Evolutionary conservation across 2,888 invertebrate genomes (phyloP).

Genomic region (Aporophyla lueneburgensis): DNA sequence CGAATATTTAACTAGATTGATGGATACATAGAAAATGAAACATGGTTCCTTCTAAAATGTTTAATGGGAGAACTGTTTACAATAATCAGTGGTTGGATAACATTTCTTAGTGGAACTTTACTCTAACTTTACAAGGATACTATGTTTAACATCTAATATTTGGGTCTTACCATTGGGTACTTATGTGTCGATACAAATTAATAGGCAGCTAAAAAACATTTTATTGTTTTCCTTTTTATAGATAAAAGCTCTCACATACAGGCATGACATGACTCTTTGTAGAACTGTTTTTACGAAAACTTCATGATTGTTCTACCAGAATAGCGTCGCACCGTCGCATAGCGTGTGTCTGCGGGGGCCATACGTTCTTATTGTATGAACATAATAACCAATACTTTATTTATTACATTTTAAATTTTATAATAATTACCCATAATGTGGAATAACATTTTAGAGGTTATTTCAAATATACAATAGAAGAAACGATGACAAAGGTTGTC

Average conservation of each 20-base stretch:
- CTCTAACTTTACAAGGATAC: conserved; percentile 52
- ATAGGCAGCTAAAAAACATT: not conserved
- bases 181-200: not conserved
- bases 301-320: too few species aligned
- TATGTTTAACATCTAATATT: conserved; percentile 48
- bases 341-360: too few species aligned
- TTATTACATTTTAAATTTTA: too few species aligned
- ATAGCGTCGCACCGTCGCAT: too few species aligned
- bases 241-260: too few species aligned
- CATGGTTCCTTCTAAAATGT: conserved; percentile 49
- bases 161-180: conserved; percentile 8
- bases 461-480: not conserved
- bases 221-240: not conserved
- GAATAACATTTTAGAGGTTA: not conserved
- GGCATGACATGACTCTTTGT: too few species aligned
- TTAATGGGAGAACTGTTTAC: conserved; percentile 52
- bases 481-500: not conserved
- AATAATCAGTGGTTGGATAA: conserved; percentile 41
- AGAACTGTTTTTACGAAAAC: too few species aligned
- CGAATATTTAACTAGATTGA: not conserved
- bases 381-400: too few species aligned
- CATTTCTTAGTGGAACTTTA: conserved; percentile 47
- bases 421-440: not conserved
- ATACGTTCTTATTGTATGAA: not conserved
- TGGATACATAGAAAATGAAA: not conserved